A percentile compares a stretch with the other conserved stretches of the same genome.
phyloP scores from a whole-genome alignment of 2,888 invertebrate species.

The Agrotis clavis region DNA sequence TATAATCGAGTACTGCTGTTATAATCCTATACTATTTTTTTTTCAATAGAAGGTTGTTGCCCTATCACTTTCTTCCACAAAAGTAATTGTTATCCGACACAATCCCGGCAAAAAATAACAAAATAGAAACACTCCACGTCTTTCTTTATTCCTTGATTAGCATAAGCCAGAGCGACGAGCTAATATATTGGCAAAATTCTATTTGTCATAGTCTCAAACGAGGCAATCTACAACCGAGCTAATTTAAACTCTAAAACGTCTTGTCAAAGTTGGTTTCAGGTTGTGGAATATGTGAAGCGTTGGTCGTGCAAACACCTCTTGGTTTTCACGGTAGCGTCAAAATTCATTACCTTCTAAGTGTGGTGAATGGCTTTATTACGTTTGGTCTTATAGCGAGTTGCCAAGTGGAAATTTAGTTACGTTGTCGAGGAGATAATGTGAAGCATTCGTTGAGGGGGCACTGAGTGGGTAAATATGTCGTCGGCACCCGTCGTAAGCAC shows the following conservation, averaged over 20 bases:
- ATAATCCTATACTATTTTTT: neutral
- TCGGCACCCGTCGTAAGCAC: neutral
- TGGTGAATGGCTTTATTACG: slow-evolving; percentile 64
- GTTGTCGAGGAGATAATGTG: slow-evolving; percentile 52
- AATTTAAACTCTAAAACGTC: slow-evolving; percentile 24
- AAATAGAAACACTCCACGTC: slow-evolving; percentile 20
- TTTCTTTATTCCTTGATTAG: slow-evolving; percentile 43
- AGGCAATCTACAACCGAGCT: neutral
- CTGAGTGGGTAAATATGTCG: slow-evolving; percentile 35
- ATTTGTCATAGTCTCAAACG: slow-evolving; percentile 49
- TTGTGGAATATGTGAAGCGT: slow-evolving; percentile 35
- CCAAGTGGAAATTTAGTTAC: slow-evolving; percentile 56
- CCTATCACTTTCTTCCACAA: neutral
- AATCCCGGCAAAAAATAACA: slow-evolving; percentile 7
- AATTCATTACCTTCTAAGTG: slow-evolving; percentile 68
- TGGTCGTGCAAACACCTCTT: slow-evolving; percentile 57
- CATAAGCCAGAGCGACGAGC: slow-evolving; percentile 39
- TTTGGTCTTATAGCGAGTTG: slow-evolving; percentile 51
- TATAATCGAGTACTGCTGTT: neutral
- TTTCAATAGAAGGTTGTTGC: neutral
- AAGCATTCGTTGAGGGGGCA: slow-evolving; percentile 45
- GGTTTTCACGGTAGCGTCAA: slow-evolving; percentile 63
- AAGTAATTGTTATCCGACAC: slow-evolving; percentile 12
- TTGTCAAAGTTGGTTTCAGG: slow-evolving; percentile 30
- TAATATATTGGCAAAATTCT: slow-evolving; percentile 58